These are phyloP conservation scores for Orchesella flavescens DNA, from an alignment of 2,888 invertebrate species.

Conservation along the genomic window DNA sequence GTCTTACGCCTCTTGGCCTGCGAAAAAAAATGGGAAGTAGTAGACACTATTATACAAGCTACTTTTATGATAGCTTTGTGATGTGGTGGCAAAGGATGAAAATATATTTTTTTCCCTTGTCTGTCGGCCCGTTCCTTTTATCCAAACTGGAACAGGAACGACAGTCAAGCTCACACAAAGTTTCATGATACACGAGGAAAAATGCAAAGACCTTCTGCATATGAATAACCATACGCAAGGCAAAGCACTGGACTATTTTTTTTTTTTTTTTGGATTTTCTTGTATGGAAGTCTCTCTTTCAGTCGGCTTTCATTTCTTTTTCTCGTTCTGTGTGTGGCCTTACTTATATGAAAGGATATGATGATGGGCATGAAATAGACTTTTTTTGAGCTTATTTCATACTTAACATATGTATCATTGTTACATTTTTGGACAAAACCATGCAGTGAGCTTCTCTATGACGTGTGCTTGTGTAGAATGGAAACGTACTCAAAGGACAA, in stretches of 20 bases:
- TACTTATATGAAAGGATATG: background rate
- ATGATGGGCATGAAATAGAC: background rate
- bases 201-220: background rate
- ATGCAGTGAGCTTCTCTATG: background rate
- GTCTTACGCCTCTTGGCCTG: slow-evolving; percentile 35
- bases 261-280: slow-evolving; percentile 32
- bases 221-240: background rate
- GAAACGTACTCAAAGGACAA: background rate
- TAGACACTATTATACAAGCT: no score
- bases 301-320: slow-evolving; percentile 34
- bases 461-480: background rate
- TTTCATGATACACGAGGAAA: slow-evolving; percentile 12
- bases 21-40: slow-evolving; percentile 3
- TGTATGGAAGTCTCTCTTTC: background rate
- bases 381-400: background rate
- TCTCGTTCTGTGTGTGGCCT: background rate
- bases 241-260: slow-evolving; percentile 2
- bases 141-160: background rate
- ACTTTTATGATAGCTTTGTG: slow-evolving; percentile 38
- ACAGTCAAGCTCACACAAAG: background rate
- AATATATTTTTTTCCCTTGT: slow-evolving; percentile 7
- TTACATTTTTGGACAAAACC: slow-evolving; percentile 18
- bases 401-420: slow-evolving; percentile 20
- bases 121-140: slow-evolving; percentile 40
- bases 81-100: slow-evolving; percentile 37